Conservation (phyloP, 2,888 invertebrate genomes). For the Dasysyrphus tricinctus region DNA sequence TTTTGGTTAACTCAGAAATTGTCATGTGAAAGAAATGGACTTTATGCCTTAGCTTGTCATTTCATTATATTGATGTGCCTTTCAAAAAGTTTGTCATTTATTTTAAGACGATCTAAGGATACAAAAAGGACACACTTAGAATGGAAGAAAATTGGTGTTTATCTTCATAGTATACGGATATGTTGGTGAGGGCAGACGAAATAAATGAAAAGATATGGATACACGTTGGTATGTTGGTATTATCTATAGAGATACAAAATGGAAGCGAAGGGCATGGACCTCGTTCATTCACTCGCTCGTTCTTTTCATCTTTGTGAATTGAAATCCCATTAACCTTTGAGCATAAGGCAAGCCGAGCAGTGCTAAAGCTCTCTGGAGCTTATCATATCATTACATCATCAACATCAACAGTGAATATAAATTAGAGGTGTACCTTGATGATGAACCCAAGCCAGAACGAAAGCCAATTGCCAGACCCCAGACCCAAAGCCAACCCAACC, state of each 20-base stretch:
- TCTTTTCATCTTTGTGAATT: conserved; percentile 48
- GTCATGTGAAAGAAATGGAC: conserved; percentile 45
- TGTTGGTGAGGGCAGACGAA: conserved; percentile 38
- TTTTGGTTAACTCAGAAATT: conserved; percentile 13
- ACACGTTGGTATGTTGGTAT: neutral
- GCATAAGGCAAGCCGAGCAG: neutral
- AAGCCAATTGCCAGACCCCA: neutral
- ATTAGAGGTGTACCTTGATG: conserved; percentile 65
- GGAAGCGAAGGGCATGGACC: conserved; percentile 55
- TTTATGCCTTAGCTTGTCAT: conserved; percentile 65
- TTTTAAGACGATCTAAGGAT: conserved; percentile 70
- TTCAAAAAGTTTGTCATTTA: conserved; percentile 74
- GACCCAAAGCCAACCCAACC: conserved; percentile 26
- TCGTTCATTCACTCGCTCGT: conserved; percentile 33
- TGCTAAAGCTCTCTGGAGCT: conserved; percentile 49
- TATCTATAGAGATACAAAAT: neutral
- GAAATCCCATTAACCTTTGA: conserved; percentile 71
- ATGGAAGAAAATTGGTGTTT: conserved; percentile 65
- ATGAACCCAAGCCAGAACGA: conserved; percentile 2
- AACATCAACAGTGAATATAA: conserved; percentile 61
- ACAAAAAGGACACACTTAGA: conserved; percentile 41
- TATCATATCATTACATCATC: conserved; percentile 71
- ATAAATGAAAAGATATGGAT: conserved; percentile 53
- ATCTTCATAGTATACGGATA: conserved; percentile 4
- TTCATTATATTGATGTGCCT: conserved; percentile 74